Evolutionary conservation across 2,113 vertebrate genomes (phyloP), one percentile per base, ranked within the genome.

Genomic region (Petaurus breviceps): DNA sequence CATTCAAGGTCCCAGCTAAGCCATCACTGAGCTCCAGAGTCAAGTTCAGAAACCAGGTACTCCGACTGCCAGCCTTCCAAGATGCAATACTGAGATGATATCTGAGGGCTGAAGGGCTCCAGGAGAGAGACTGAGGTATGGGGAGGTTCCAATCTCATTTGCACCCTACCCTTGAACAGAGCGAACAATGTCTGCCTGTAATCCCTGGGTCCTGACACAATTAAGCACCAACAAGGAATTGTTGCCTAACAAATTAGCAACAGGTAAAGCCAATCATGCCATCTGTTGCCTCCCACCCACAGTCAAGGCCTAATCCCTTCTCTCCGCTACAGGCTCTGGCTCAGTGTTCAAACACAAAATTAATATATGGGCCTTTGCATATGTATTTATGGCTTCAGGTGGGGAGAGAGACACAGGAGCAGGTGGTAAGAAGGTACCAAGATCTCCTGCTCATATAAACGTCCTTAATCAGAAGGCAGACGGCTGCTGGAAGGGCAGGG

Each of bases 291-390:
- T 96, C 91, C 97, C 54, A 61, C 94, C 95, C 51, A 89, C 25
- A 0, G 90, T 93, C 68, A 11, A 94, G 0, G 23, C 93, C 93
- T 96, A 95, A 97, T 97, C 96, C 97, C 97, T 95, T 92, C 84
- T 96, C 97, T 94, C 53, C 0, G 92, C 19, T 11, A 95, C 24
- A 84, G 8, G 68, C 96, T 92, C 90, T 49, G 1, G 93, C 94
- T 97, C 93, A 1, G 4, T 57, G 94, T 95, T 97, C 96, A 91
- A 94, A 96, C 96, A 93, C 96, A 96, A 96, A 84, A 97, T 98
- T 95, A 96, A 97, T 96, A 97, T 55, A 93, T 55, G 84, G 97
- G 95, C 95, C 95, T 98, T 97, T 96, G 97, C 97, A 97, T 97
- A 95, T 97, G 97, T 97, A 96, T 96, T 93, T 96, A 95, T 57